Conservation (phyloP, 2,797 vertebrate genomes). For the Gymnocypris eckloni region DNA sequence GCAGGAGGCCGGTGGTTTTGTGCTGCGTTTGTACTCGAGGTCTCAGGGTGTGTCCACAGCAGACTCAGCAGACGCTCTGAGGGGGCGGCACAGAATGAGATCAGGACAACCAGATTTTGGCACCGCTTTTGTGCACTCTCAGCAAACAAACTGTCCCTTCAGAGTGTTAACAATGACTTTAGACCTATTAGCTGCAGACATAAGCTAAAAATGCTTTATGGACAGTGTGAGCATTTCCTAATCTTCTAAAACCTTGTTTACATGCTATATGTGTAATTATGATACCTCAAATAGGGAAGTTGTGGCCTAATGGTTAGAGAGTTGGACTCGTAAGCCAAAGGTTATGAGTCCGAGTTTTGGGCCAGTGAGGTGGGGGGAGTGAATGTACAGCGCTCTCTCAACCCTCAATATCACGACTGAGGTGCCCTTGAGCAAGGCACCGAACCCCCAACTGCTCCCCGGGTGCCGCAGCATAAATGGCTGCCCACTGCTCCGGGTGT, state of each 20-base stretch:
- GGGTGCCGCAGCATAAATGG: too few species aligned
- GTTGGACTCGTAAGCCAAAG: too few species aligned
- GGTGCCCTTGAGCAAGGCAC: too few species aligned
- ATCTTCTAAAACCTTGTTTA: background rate
- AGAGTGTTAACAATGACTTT: background rate
- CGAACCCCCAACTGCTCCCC: too few species aligned
- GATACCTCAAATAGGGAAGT: background rate
- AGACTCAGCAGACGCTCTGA: conserved; percentile 39
- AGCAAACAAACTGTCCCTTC: conserved; percentile 36
- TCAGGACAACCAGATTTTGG: conserved; percentile 33
- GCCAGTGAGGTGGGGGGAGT: too few species aligned
- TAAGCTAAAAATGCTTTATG: background rate
- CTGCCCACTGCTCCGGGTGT: too few species aligned
- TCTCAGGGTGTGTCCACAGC: conserved; percentile 27
- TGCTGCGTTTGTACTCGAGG: conserved; percentile 40
- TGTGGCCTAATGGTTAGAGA: too few species aligned
- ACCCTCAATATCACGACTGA: too few species aligned
- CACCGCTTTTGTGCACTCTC: conserved; percentile 2
- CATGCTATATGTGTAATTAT: background rate
- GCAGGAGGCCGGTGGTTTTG: conserved; percentile 46
- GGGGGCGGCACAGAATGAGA: conserved; percentile 45
- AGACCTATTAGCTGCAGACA: background rate
- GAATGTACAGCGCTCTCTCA: too few species aligned
- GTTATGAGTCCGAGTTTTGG: too few species aligned
- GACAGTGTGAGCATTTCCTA: background rate